Evolutionary conservation across 1,140 invertebrate genomes (phyloP), one percentile per base, ranked within the genome.

Genomic region (Lineus longissimus): DNA sequence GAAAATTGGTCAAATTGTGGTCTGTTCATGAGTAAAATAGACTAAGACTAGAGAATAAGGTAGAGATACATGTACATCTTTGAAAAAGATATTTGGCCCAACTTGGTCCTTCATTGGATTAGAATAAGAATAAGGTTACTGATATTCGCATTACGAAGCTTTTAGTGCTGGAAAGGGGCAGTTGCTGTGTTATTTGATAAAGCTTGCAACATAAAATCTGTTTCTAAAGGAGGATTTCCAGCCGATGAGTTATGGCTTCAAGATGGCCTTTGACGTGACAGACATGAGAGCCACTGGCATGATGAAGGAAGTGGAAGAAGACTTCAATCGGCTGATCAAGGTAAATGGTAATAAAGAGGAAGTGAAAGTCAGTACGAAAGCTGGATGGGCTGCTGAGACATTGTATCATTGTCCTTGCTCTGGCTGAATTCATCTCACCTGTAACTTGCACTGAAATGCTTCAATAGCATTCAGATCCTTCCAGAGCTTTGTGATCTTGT

Each of bases 291-390:
- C 90, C 56, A 87, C 90, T 59, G 87, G 88, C 0, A 90, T 92
- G 86, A 82, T 97, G 47, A 87, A 91, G 73, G 94, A 97, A 81
- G 90, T 94, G 25, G 95, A 98, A 78, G 94, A 97, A 70, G 93
- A 96, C 62, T 78, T 95, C 0, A 88, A 90, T 76, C 88, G 88
- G 73, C 68, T 69, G 27, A 68, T 78, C 43, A 76, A 76, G 68
- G 73, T 76, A 19, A 54, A n/a, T 68, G 13, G 43, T 22, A 51
- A 23, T 63, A 13, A 15, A 11, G 22, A 43, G 40, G 40, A n/a
- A n/a, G n/a, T n/a, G n/a, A n/a, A n/a, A n/a, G n/a, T n/a, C n/a
- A 36, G 41, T n/a, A n/a, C n/a, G n/a, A n/a, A n/a, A n/a, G n/a
- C n/a, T n/a, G n/a, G n/a, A n/a, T n/a, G n/a, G n/a, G n/a, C n/a